These are phyloP conservation scores for Pachyuromys duprasi DNA, from an alignment of 2,797 vertebrate species.

Conservation along the genomic window DNA sequence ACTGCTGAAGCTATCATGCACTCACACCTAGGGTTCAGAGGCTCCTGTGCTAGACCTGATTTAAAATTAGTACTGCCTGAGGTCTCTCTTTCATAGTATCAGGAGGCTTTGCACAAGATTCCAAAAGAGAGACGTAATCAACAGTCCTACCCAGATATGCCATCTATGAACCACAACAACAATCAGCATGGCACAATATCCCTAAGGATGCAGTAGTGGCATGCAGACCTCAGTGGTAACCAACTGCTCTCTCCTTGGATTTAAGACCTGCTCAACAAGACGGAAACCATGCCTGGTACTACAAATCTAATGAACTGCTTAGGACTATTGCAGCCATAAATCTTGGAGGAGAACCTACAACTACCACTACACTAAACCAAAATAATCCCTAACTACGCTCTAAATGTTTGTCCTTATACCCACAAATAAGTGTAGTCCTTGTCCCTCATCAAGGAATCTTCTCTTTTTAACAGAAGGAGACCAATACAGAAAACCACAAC, in stretches of 20 bases:
- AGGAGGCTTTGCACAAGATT: not conserved
- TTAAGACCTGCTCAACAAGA: not conserved
- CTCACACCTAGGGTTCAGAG: too few species aligned
- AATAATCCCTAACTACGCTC: not conserved
- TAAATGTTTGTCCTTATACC: not conserved
- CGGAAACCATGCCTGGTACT: too few species aligned
- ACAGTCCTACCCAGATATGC: not conserved
- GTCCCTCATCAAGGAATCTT: not conserved
- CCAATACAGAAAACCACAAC: not conserved
- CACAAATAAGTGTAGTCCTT: not conserved
- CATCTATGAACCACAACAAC: not conserved
- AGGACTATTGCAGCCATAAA: not conserved
- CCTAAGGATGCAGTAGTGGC: not conserved
- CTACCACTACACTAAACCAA: not conserved
- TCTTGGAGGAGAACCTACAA: not conserved
- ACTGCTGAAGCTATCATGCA: not conserved
- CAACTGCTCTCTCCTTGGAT: not conserved
- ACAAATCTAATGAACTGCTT: not conserved
- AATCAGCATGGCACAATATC: too few species aligned
- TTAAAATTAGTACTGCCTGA: not conserved
- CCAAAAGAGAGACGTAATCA: not conserved
- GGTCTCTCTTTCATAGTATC: not conserved
- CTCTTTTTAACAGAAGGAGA: not conserved
- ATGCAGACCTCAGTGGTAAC: not conserved
- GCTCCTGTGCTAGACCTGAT: not conserved